These are phyloP conservation scores for Oryzias sinensis DNA, from an alignment of 2,797 vertebrate species.

Conservation along the genomic window DNA sequence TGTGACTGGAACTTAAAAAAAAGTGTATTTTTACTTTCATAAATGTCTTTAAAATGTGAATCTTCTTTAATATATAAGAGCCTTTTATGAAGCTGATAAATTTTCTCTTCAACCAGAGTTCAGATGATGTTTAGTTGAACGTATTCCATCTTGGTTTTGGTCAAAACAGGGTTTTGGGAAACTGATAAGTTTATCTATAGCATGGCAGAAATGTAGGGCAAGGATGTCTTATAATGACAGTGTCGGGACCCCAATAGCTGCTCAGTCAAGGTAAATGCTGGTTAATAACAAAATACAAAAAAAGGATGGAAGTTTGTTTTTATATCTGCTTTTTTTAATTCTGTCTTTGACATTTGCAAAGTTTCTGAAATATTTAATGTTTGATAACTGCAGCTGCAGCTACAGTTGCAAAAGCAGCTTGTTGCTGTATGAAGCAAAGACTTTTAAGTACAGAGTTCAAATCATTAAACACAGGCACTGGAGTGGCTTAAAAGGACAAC, in stretches of 20 bases:
- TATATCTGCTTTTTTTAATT: constrained; percentile 40
- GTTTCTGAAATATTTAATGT: constrained; percentile 47
- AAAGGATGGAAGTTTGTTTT: background rate
- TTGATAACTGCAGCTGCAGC: constrained; percentile 40
- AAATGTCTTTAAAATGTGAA: constrained; percentile 13
- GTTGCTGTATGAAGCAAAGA: constrained; percentile 34
- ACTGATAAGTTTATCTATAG: constrained; percentile 34
- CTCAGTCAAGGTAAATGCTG: constrained; percentile 12
- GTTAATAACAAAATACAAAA: constrained; percentile 16
- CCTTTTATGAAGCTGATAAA: constrained; percentile 28
- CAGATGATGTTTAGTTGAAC: constrained; percentile 15
- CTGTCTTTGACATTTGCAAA: constrained; percentile 62
- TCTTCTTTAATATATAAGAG: constrained; percentile 37
- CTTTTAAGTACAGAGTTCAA: constrained; percentile 59
- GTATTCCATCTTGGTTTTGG: constrained; percentile 36
- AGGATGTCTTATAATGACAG: constrained; percentile 57
- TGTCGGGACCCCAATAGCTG: constrained; percentile 39
- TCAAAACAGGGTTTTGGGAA: constrained; percentile 19
- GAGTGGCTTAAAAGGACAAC: constrained; percentile 66
- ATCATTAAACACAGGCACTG: constrained; percentile 72
- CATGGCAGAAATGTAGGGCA: constrained; percentile 53
- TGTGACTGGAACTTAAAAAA: constrained; percentile 13
- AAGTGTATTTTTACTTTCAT: constrained; percentile 14
- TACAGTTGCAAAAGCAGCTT: constrained; percentile 44
- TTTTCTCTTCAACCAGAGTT: constrained; percentile 22